Conservation (phyloP, 2,113 vertebrate genomes). For the Seriola aureovittata region DNA sequence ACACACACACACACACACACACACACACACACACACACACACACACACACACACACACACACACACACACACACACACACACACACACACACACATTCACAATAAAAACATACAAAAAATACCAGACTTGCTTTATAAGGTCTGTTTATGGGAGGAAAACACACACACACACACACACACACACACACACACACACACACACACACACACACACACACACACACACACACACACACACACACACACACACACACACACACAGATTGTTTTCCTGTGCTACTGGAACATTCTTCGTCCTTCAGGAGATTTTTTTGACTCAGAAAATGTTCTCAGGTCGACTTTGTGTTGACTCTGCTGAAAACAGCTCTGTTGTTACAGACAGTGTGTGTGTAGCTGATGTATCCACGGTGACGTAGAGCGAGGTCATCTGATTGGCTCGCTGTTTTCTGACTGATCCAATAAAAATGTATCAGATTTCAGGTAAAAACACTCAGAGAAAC, state of each 20-base stretch:
- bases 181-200: background rate
- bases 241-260: constrained; percentile 3
- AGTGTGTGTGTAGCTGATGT: background rate
- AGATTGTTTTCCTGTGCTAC: constrained; percentile 2
- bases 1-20: background rate
- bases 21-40: too few species aligned
- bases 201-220: background rate
- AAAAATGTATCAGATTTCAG: too few species aligned
- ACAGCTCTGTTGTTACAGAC: background rate
- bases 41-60: constrained; percentile 3
- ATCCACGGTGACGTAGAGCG: background rate
- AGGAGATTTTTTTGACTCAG: constrained; percentile 24
- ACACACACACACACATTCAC: too few species aligned
- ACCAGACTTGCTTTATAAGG: constrained; percentile 39
- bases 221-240: too few species aligned
- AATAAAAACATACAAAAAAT: constrained; percentile 20
- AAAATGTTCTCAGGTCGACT: background rate
- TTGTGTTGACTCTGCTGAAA: background rate
- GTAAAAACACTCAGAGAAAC: too few species aligned
- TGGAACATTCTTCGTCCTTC: constrained; percentile 27
- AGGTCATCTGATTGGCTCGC: too few species aligned
- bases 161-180: too few species aligned
- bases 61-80: constrained; percentile 12
- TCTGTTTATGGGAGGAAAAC: constrained; percentile 20
- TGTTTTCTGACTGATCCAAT: too few species aligned